These are phyloP conservation scores for Ceramica pisi DNA, from an alignment of 2,888 invertebrate genomes.

Conservation along the genomic window DNA sequence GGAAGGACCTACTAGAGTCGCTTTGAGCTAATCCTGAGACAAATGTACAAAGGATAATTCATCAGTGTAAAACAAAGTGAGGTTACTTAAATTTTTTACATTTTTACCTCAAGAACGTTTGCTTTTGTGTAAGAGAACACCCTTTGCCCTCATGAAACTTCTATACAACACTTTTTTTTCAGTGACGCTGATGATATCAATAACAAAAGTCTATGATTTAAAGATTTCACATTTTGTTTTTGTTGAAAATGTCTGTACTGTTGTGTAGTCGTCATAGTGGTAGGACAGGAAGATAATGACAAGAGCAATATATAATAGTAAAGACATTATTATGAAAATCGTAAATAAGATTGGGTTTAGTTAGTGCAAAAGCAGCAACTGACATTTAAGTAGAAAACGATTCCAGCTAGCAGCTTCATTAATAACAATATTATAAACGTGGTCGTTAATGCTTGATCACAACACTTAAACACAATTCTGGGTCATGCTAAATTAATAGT, in stretches of 20 bases:
- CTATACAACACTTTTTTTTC: neutral
- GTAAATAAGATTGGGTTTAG: neutral
- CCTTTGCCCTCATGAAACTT: neutral
- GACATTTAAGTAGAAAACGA: neutral
- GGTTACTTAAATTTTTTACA: neutral
- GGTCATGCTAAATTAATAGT: constrained; percentile 47
- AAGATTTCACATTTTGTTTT: neutral
- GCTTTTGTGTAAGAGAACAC: neutral
- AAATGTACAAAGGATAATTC: neutral
- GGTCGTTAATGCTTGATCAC: constrained; percentile 33
- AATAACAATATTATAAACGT: constrained; percentile 17
- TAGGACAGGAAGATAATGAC: no score
- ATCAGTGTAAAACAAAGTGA: neutral
- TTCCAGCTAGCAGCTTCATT: constrained; percentile 15
- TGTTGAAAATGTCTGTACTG: neutral
- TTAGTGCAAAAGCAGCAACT: neutral
- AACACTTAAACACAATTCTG: constrained; percentile 27
- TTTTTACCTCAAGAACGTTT: neutral
- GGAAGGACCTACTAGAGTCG: constrained; percentile 1
- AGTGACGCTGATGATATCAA: neutral
- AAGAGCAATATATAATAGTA: neutral
- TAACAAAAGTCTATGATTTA: neutral
- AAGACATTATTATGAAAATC: neutral
- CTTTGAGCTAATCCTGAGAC: neutral
- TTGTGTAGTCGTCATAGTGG: neutral